phyloP scores from a whole-genome alignment of 2,113 vertebrate genomes.

The Corythaeola cristata region DNA sequence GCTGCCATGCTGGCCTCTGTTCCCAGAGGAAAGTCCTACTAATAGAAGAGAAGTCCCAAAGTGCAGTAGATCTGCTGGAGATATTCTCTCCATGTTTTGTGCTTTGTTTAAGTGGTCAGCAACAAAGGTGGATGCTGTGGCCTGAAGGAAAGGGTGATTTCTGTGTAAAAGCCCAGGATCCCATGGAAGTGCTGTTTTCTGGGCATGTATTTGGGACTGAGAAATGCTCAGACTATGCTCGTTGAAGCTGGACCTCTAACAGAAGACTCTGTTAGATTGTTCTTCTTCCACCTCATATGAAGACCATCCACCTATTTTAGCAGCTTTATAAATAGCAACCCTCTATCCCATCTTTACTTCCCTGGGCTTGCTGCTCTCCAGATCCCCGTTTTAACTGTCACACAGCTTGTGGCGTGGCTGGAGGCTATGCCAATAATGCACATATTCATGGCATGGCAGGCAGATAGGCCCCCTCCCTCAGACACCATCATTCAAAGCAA shows the following conservation, averaged over 20 bases:
- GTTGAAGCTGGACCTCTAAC: background rate
- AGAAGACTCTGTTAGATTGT: background rate
- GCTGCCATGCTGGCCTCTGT: background rate
- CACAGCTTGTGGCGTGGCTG: constrained; percentile 1
- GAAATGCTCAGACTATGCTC: background rate
- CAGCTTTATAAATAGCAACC: background rate
- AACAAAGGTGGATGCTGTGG: background rate
- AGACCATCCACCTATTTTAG: background rate
- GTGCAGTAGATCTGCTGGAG: background rate
- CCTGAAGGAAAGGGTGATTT: background rate
- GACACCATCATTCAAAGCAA: constrained; percentile 10
- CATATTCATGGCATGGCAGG: constrained; percentile 28
- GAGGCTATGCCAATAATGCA: constrained; percentile 29
- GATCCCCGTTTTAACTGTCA: constrained; percentile 5
- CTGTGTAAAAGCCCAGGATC: rapidly evolving
- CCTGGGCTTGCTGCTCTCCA: constrained; percentile 16
- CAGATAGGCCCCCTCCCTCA: constrained; percentile 17
- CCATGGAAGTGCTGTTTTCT: background rate
- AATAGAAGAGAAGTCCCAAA: background rate
- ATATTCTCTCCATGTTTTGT: rapidly evolving
- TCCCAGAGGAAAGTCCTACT: background rate
- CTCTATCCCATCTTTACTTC: background rate
- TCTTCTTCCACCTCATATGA: background rate
- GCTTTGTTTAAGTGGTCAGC: background rate
- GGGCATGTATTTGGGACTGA: background rate